These are phyloP conservation scores for Diceros bicornis DNA, from an alignment of 2,797 vertebrate genomes.

Conservation along the genomic window DNA sequence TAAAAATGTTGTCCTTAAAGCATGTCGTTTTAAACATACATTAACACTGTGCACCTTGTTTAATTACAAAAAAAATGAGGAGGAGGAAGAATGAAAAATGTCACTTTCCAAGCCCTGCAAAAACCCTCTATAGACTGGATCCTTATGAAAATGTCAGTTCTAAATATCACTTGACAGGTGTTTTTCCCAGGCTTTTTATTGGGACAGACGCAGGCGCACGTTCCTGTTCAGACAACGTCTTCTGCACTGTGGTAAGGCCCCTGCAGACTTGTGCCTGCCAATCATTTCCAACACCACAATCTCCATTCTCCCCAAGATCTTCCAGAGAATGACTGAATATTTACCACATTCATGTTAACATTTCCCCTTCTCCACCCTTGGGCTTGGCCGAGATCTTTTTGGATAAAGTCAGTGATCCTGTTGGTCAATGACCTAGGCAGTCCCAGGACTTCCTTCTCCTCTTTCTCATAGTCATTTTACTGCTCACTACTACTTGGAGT, in stretches of 20 bases:
- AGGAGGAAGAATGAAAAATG: background rate
- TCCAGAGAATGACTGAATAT: background rate
- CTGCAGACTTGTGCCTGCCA: background rate
- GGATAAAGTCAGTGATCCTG: background rate
- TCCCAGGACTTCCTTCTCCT: background rate
- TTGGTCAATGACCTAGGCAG: background rate
- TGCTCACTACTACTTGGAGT: background rate
- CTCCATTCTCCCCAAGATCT: background rate
- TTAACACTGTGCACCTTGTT: background rate
- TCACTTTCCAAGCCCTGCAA: background rate
- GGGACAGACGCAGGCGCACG: background rate
- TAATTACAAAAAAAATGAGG: background rate
- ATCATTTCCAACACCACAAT: background rate
- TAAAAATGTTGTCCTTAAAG: background rate
- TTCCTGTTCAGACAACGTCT: constrained; percentile 25
- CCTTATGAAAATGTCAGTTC: constrained; percentile 80
- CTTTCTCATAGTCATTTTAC: background rate
- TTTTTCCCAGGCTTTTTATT: constrained; percentile 69
- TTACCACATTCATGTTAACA: background rate
- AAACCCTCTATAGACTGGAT: constrained; percentile 63
- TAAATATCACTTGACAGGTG: constrained; percentile 79
- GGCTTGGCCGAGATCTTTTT: background rate
- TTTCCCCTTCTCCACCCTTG: background rate
- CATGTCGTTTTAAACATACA: background rate
- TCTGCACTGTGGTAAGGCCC: background rate